Conservation (phyloP, 2,888 invertebrate species). For the Drosophila tanythrix region DNA sequence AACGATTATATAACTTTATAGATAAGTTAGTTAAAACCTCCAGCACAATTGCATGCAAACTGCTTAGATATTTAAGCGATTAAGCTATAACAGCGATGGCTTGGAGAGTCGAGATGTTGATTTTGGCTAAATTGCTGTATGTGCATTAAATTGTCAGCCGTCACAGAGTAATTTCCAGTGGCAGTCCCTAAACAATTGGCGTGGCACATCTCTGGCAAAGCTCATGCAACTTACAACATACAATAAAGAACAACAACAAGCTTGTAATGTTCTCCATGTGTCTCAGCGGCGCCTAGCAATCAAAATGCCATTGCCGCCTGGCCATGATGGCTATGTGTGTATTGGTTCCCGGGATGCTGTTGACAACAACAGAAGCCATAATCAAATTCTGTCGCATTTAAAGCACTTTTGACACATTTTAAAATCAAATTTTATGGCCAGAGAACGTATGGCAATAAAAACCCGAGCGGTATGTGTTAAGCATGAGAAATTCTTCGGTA, state of each 20-base stretch:
- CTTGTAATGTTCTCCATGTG: conserved; percentile 53
- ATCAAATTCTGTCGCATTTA: conserved; percentile 74
- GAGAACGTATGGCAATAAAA: conserved; percentile 58
- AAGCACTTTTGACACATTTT: conserved; percentile 76
- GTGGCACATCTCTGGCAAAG: conserved; percentile 51
- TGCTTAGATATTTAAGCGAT: conserved; percentile 8
- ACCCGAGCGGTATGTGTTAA: conserved; percentile 16
- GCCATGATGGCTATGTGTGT: neutral
- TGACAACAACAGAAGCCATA: conserved; percentile 38
- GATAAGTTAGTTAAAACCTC: neutral
- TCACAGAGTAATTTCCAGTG: conserved; percentile 34
- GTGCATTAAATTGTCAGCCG: conserved; percentile 47
- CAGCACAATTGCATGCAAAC: conserved; percentile 1
- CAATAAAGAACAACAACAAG: conserved; percentile 24
- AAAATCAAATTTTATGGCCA: conserved; percentile 74
- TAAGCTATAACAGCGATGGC: neutral
- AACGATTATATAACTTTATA: neutral
- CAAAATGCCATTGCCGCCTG: conserved; percentile 55
- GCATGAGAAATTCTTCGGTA: conserved; percentile 15
- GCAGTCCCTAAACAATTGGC: conserved; percentile 60
- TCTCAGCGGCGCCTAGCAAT: conserved; percentile 62
- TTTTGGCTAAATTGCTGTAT: conserved; percentile 1
- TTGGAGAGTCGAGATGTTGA: neutral
- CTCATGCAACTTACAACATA: conserved; percentile 21
- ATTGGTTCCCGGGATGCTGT: conserved; percentile 24